Evolutionary conservation across 2,888 invertebrate genomes (phyloP).

Genomic region (Hypomecis atomaria): DNA sequence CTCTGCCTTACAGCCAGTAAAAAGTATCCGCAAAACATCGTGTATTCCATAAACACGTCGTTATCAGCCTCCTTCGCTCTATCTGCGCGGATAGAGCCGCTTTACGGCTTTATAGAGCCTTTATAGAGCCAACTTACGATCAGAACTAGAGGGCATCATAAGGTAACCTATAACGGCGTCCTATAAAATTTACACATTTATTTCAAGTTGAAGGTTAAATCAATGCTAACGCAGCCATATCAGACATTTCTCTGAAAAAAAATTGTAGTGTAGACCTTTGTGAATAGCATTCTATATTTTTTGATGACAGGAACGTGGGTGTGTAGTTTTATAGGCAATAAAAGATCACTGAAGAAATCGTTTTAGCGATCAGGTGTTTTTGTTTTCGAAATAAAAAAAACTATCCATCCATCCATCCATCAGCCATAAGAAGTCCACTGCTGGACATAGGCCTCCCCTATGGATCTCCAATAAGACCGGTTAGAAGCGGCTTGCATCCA

Average conservation of each 20-base stretch:
- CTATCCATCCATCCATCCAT: too few relatives aligned
- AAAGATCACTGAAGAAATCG: too few relatives aligned
- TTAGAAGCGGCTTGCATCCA: too few relatives aligned
- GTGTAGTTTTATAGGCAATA: too few relatives aligned
- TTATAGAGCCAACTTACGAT: constrained; percentile 15
- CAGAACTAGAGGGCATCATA: neutral
- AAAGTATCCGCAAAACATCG: constrained; percentile 25
- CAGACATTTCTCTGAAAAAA: neutral
- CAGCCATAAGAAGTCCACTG: too few relatives aligned
- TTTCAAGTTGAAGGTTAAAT: neutral
- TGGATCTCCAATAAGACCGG: too few relatives aligned
- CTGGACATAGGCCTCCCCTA: too few relatives aligned
- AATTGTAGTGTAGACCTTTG: neutral
- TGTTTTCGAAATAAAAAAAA: too few relatives aligned
- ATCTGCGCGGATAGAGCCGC: constrained; percentile 2
- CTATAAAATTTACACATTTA: constrained; percentile 12
- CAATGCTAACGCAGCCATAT: neutral
- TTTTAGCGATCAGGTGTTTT: too few relatives aligned
- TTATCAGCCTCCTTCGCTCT: constrained; percentile 14
- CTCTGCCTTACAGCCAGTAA: constrained; percentile 15
- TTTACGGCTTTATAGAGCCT: constrained; percentile 9
- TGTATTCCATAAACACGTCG: constrained; percentile 28
- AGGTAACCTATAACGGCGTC: neutral
- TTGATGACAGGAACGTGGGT: too few relatives aligned
- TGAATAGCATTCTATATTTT: too few relatives aligned